Percentiles rank a stretch among this genome's conserved stretches.
Evolutionary conservation across 1,140 invertebrate genomes (phyloP).

Genomic region (Platyscapa corneri): DNA sequence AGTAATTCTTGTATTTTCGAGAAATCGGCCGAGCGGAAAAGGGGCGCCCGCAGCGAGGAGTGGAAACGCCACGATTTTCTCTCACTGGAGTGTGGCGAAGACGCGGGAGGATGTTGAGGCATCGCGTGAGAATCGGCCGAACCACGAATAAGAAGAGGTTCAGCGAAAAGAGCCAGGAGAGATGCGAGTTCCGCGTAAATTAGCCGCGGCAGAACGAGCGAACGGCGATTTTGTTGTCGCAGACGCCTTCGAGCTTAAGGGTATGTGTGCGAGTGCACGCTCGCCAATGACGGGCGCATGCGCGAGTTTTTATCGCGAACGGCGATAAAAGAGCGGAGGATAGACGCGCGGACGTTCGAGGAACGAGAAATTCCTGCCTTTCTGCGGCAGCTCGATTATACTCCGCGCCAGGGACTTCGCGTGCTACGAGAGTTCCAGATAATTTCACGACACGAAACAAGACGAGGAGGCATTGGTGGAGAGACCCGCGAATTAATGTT

Average conservation of each 20-base stretch:
- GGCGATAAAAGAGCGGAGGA: neutral
- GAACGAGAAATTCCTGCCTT: neutral
- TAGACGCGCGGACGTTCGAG: neutral
- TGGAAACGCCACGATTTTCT: neutral
- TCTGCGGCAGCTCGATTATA: neutral
- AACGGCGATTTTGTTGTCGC: slow-evolving; percentile 55
- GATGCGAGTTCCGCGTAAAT: slow-evolving; percentile 52
- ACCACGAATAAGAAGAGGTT: slow-evolving; percentile 44
- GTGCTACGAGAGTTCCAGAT: slow-evolving; percentile 40
- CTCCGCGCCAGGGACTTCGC: neutral
- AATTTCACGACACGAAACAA: slow-evolving; percentile 54
- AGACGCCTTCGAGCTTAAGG: neutral
- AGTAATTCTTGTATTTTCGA: neutral
- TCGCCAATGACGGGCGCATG: neutral
- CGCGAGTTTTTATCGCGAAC: slow-evolving; percentile 57
- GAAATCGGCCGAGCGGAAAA: neutral
- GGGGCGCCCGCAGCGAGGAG: neutral
- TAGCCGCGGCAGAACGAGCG: slow-evolving; percentile 34
- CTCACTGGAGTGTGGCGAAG: neutral
- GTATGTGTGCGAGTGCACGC: neutral
- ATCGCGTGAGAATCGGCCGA: slow-evolving; percentile 50
- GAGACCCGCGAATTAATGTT: neutral
- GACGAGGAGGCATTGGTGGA: neutral
- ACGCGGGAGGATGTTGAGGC: neutral
- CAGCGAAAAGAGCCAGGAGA: neutral